phyloP scores from a whole-genome alignment of 2,113 vertebrate species.

The Muntiacus muntjak region DNA sequence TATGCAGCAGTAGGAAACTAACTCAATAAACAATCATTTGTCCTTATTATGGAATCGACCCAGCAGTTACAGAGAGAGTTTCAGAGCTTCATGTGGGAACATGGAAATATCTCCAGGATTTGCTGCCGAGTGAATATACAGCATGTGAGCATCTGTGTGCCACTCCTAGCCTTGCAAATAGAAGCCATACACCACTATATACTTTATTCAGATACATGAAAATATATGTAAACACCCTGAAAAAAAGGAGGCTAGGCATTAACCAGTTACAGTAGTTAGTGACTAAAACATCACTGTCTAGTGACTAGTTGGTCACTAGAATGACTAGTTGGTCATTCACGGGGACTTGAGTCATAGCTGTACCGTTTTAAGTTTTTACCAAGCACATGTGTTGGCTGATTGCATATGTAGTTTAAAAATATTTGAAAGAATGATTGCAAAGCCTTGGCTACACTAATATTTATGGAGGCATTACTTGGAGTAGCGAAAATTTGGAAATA shows the following conservation, averaged over 20 bases:
- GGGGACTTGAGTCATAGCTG: neutral
- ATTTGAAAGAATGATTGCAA: neutral
- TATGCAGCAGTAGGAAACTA: neutral
- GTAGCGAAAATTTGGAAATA: neutral
- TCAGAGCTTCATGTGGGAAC: neutral
- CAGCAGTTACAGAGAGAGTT: neutral
- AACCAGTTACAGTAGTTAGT: neutral
- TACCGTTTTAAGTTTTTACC: neutral
- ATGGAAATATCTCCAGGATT: neutral
- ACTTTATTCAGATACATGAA: neutral
- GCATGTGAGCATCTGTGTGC: neutral
- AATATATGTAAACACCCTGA: neutral
- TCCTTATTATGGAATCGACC: neutral
- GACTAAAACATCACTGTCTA: neutral
- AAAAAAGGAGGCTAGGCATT: neutral
- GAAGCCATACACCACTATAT: neutral
- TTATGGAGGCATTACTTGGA: neutral
- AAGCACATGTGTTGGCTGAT: neutral
- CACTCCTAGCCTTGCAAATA: neutral
- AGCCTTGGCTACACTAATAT: neutral
- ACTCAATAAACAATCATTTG: neutral
- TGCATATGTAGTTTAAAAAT: neutral
- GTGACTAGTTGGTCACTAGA: neutral
- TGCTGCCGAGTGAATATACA: neutral
- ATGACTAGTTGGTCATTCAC: neutral